Conservation (phyloP, 2,797 vertebrate species). For the Crocidura indochinensis region DNA sequence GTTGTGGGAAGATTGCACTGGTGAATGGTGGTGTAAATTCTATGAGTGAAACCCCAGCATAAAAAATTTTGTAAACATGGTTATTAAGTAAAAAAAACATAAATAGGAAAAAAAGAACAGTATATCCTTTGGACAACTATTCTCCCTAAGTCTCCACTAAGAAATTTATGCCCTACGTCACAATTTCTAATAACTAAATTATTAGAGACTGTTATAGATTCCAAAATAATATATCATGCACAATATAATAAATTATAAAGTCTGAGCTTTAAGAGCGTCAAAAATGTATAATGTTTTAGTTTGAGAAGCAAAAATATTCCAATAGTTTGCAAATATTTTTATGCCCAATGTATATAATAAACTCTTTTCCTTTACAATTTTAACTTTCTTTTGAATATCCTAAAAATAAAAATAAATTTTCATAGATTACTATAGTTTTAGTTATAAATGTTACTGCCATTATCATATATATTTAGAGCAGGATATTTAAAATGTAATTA, state of each 20-base stretch:
- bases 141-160: slow-evolving; percentile 29
- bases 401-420: slow-evolving; percentile 51
- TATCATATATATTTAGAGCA: slow-evolving; percentile 35
- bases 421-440: slow-evolving; percentile 38
- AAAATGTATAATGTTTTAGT: slow-evolving; percentile 61
- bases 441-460: slow-evolving; percentile 33
- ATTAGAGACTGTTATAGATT: slow-evolving; percentile 3
- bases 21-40: no score
- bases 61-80: no score
- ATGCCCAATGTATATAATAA: neutral
- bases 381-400: neutral
- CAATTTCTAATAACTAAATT: slow-evolving; percentile 49
- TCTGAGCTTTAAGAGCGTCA: slow-evolving; percentile 54
- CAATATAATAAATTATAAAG: slow-evolving; percentile 30
- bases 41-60: no score
- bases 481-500: slow-evolving; percentile 40
- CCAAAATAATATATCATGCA: neutral
- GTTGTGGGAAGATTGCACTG: no score
- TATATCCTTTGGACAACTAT: slow-evolving; percentile 37
- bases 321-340: neutral
- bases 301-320: slow-evolving; percentile 19
- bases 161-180: slow-evolving; percentile 4
- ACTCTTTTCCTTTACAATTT: slow-evolving; percentile 57
- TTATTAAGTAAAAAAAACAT: no score
- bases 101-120: no score